These are phyloP conservation scores for Thymelicus lineola DNA, from an alignment of 2,888 invertebrate species.

Conservation along the genomic window DNA sequence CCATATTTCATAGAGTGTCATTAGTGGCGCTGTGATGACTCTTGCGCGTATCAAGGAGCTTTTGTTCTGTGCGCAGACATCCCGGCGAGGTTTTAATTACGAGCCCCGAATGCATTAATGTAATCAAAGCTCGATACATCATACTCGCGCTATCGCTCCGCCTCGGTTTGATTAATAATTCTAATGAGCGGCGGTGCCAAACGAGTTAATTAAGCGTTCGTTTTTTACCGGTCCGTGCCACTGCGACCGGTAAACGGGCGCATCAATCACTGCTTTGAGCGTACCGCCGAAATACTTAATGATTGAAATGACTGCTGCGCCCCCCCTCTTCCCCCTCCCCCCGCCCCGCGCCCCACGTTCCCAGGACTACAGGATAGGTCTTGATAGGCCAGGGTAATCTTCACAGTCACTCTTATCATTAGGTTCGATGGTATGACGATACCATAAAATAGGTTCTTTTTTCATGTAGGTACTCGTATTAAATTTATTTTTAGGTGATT, in stretches of 20 bases:
- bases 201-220: constrained; percentile 83
- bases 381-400: constrained; percentile 1
- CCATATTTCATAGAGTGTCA: constrained; percentile 62
- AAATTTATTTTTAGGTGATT: too few relatives aligned
- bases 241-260: constrained; percentile 80
- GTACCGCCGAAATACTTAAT: constrained; percentile 80
- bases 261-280: constrained; percentile 83
- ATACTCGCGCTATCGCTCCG: constrained; percentile 79
- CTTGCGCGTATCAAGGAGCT: constrained; percentile 43
- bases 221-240: constrained; percentile 77
- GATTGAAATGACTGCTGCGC: constrained; percentile 73
- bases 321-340: constrained; percentile 18
- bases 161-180: constrained; percentile 83
- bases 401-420: background rate
- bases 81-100: constrained; percentile 81
- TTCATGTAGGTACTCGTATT: too few relatives aligned
- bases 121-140: constrained; percentile 85
- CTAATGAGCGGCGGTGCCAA: constrained; percentile 84
- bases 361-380: constrained; percentile 4
- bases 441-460: background rate
- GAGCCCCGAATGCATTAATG: constrained; percentile 76
- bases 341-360: background rate
- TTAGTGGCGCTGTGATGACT: constrained; percentile 54
- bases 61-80: constrained; percentile 63
- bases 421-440: too few relatives aligned